These are phyloP conservation scores for Drosophila ironensis DNA, from an alignment of 1,140 invertebrate genomes.

Conservation along the genomic window DNA sequence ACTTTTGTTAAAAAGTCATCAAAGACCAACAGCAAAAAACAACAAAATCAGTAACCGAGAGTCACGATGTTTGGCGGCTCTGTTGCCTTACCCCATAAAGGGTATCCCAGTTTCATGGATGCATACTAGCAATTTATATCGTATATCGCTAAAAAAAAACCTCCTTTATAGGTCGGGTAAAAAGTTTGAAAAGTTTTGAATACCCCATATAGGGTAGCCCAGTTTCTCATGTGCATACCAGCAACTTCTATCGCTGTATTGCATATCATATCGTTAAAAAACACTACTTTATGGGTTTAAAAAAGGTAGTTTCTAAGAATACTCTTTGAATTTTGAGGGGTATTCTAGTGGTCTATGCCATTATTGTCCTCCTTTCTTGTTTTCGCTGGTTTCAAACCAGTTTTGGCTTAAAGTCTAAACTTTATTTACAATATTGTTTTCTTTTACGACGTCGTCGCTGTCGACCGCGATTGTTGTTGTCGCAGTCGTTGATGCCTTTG, in stretches of 20 bases:
- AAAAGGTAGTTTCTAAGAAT: too few species aligned
- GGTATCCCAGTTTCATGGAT: not conserved
- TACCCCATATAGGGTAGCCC: too few species aligned
- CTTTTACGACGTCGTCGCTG: conserved; percentile 68
- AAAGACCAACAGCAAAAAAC: conserved; percentile 68
- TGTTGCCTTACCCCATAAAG: conserved; percentile 11
- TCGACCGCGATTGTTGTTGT: conserved; percentile 33
- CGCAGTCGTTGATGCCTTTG: not conserved
- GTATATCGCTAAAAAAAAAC: too few species aligned
- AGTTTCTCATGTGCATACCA: too few species aligned
- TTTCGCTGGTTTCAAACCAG: conserved; percentile 64
- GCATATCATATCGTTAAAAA: too few species aligned
- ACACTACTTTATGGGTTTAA: too few species aligned
- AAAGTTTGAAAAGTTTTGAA: not conserved
- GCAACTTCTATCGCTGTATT: too few species aligned
- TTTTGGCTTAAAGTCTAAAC: conserved; percentile 75
- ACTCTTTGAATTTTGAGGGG: not conserved
- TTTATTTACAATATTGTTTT: conserved; percentile 80
- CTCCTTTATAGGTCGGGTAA: too few species aligned
- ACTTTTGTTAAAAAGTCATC: conserved; percentile 76
- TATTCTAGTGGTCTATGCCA: conserved; percentile 22
- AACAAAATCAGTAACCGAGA: conserved; percentile 31
- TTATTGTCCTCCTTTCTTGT: conserved; percentile 26
- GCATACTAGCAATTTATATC: not conserved
- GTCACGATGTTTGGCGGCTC: conserved; percentile 61